Evolutionary conservation across 2,797 vertebrate species (phyloP).

Genomic region (Moxostoma hubbsi): DNA sequence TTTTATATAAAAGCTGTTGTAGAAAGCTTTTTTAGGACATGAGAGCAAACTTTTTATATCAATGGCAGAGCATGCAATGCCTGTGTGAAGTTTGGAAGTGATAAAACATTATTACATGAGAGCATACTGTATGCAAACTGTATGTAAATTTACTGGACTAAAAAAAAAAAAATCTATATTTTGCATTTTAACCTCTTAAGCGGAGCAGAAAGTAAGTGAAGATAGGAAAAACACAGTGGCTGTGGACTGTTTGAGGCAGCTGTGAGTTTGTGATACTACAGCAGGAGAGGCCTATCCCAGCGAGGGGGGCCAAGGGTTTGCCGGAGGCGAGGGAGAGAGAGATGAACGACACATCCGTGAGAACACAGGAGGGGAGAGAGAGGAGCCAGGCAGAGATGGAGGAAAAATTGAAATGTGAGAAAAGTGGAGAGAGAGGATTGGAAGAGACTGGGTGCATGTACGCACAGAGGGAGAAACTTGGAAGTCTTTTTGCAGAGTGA

Average conservation of each 20-base stretch:
- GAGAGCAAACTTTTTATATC: too few species aligned
- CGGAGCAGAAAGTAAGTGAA: neutral
- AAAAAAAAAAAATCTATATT: neutral
- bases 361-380: neutral
- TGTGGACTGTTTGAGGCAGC: constrained; percentile 51
- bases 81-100: neutral
- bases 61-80: neutral
- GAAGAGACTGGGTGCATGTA: constrained; percentile 40
- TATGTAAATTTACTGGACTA: neutral
- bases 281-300: constrained; percentile 51
- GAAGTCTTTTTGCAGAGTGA: constrained; percentile 43
- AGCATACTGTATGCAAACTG: neutral
- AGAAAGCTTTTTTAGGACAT: too few species aligned
- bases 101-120: too few species aligned
- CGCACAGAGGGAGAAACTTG: constrained; percentile 33
- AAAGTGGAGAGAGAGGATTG: constrained; percentile 30
- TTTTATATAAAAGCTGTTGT: too few species aligned
- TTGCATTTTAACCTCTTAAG: neutral
- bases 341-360: constrained; percentile 42
- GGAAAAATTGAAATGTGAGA: constrained; percentile 17
- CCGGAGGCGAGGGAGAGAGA: neutral
- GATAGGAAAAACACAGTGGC: constrained; percentile 37
- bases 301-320: constrained; percentile 30
- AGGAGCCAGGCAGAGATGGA: constrained; percentile 19
- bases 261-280: constrained; percentile 59